Base-by-base conservation (phyloP, 2,888 invertebrate species). In the Brenthis ino region DNA sequence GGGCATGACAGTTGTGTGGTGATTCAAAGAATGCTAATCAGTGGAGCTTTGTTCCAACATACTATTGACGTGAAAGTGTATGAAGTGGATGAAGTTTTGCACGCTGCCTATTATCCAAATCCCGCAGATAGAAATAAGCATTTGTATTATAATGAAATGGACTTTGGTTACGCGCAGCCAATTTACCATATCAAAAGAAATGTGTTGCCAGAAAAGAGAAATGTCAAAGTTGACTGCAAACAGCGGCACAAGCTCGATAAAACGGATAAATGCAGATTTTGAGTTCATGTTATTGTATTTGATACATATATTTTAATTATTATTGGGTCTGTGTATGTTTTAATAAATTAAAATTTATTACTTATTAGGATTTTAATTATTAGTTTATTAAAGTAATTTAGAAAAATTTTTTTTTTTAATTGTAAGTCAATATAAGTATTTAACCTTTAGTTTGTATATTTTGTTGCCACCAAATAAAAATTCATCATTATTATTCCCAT, bases 61-160 rank as follows among this genome's bases (percentile, higher is more conserved):
- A 86, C 88, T 0, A 82, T 91, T 8, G 92, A 93, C 66, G 84
- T 92, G 0, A 82, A 77, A 70, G 67, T 92, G 20, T 92, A 90
- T 65, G 82, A 85, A 64, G 90, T 88, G 0, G 91, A 92, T 71
- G 83, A 78, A 0, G 65, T 81, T 0, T 68, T 90, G 0, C 74
- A 85, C 20, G 88, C 90, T 0, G 92, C 92, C 0, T 91, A 89
- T 51, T 87, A 88, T 63, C 88, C 88, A 0, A 91, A 90, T 28
- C 91, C 91, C 0, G 86, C 88, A 0, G 83, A 91, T 69, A 87
- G 90, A 66, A 94, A 91, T 75, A 94, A 94, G 61, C 93, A 94
- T 68, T 78, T 91, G 11, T 94, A 94, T 82, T 94, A 94, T 65
- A 88, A 93, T 70, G 93, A 94, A 73, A 77, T 89, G 76, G 93